Conservation (phyloP, 2,888 invertebrate species). For the Cataglyphis livida region DNA sequence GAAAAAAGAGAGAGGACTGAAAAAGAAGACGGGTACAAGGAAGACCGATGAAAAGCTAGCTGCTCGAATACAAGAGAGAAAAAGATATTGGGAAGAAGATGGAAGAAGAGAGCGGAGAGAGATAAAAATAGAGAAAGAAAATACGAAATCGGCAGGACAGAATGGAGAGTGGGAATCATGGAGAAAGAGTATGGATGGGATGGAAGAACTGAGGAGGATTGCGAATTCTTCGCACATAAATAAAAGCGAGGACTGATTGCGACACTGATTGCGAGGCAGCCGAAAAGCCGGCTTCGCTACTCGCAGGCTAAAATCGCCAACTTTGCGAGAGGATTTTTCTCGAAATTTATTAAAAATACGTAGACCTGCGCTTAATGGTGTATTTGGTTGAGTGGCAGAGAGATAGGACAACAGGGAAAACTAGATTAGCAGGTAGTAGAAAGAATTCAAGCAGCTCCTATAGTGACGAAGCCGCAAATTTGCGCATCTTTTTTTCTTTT, state of each 20-base stretch:
- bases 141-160: slow-evolving; percentile 41
- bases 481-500: slow-evolving; percentile 64
- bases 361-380: slow-evolving; percentile 80
- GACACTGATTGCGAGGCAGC: slow-evolving; percentile 80
- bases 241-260: slow-evolving; percentile 81
- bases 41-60: slow-evolving; percentile 71
- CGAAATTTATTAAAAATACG: slow-evolving; percentile 84
- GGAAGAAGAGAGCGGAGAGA: slow-evolving; percentile 43
- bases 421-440: slow-evolving; percentile 69
- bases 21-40: slow-evolving; percentile 33
- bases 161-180: slow-evolving; percentile 47
- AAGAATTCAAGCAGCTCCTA: slow-evolving; percentile 61
- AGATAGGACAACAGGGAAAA: slow-evolving; percentile 45
- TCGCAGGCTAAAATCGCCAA: slow-evolving; percentile 75
- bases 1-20: slow-evolving; percentile 39
- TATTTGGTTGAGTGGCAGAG: slow-evolving; percentile 74
- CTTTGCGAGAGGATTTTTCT: slow-evolving; percentile 75
- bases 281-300: slow-evolving; percentile 79
- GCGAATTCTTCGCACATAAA: slow-evolving; percentile 81
- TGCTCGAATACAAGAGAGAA: slow-evolving; percentile 58
- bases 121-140: slow-evolving; percentile 37
- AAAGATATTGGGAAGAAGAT: slow-evolving; percentile 52
- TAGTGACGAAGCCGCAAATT: slow-evolving; percentile 72
- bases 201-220: slow-evolving; percentile 67
- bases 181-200: slow-evolving; percentile 32